A percentile compares a stretch with the other conserved stretches of the same genome.
Conservation (phyloP, 2,888 invertebrate species). For the Brachyptera putata region DNA sequence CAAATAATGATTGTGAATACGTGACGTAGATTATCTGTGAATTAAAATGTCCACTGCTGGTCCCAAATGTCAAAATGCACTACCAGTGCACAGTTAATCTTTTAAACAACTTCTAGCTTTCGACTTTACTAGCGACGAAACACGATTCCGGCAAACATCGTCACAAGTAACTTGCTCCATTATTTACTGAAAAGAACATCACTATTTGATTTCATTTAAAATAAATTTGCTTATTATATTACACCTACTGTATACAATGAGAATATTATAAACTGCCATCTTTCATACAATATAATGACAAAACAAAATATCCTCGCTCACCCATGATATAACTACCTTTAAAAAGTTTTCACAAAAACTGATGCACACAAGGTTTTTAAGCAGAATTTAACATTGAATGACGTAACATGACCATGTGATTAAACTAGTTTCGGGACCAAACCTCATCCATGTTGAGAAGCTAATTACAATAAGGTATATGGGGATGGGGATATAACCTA, state of each 20-base stretch:
- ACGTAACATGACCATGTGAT: slow-evolving; percentile 20
- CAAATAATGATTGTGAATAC: not conserved
- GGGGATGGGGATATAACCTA: slow-evolving; percentile 21
- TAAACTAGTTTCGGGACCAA: slow-evolving; percentile 8
- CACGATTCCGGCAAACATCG: not conserved
- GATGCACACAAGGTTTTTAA: slow-evolving; percentile 24
- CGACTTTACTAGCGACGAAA: not conserved
- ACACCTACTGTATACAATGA: slow-evolving; percentile 22
- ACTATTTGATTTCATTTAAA: slow-evolving; percentile 9
- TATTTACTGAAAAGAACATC: not conserved
- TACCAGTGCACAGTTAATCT: slow-evolving; percentile 11
- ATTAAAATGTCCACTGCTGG: slow-evolving; percentile 23
- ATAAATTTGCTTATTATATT: slow-evolving; percentile 24
- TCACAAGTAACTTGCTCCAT: not conserved
- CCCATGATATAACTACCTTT: slow-evolving; percentile 12
- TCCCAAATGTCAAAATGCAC: slow-evolving; percentile 23
- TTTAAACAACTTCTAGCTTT: not conserved
- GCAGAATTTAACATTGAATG: slow-evolving; percentile 18
- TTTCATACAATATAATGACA: slow-evolving; percentile 18
- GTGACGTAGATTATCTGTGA: not conserved
- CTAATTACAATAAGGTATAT: slow-evolving; percentile 23
- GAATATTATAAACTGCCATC: not conserved
- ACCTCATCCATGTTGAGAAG: slow-evolving; percentile 10
- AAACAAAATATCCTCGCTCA: not conserved
- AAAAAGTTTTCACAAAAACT: not conserved